Evolutionary conservation across 2,888 invertebrate genomes (phyloP).

Genomic region (Archaeoteleia sp.): DNA sequence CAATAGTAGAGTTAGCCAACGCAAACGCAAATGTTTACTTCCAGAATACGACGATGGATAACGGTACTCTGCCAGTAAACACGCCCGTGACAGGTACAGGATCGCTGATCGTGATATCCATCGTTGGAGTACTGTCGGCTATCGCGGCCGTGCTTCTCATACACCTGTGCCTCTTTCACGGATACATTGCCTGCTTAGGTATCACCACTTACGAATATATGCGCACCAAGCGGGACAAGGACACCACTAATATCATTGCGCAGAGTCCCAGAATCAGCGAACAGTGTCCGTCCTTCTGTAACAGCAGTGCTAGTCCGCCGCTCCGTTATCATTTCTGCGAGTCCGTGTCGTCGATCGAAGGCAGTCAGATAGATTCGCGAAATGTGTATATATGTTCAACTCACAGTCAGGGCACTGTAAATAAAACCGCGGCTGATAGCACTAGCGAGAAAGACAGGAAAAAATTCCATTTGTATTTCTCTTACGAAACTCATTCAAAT

Average conservation of each 20-base stretch:
- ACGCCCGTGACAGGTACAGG: constrained; percentile 71
- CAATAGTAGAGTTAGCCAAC: constrained; percentile 81
- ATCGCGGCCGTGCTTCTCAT: constrained; percentile 85
- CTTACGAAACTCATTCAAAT: constrained; percentile 65
- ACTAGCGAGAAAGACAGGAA: constrained; percentile 52
- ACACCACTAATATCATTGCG: constrained; percentile 4
- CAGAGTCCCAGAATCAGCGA: constrained; percentile 23
- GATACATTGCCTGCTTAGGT: constrained; percentile 89
- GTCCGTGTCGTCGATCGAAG: constrained; percentile 31
- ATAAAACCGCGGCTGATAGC: constrained; percentile 21
- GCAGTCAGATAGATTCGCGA: constrained; percentile 37
- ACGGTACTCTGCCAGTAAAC: constrained; percentile 61
- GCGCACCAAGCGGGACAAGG: constrained; percentile 70
- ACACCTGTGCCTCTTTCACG: constrained; percentile 91
- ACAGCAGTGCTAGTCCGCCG: constrained; percentile 31
- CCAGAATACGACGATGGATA: constrained; percentile 59
- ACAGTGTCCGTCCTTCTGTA: constrained; percentile 28
- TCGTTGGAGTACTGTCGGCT: constrained; percentile 82
- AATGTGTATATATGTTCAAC: constrained; percentile 65
- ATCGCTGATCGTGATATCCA: constrained; percentile 73
- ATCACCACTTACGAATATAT: constrained; percentile 95
- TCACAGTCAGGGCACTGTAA: constrained; percentile 30
- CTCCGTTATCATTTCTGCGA: constrained; percentile 64
- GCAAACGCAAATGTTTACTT: constrained; percentile 7
- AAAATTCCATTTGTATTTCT: constrained; percentile 70